These are phyloP conservation scores for Chaetorhynchus papuensis DNA, from an alignment of 2,113 vertebrate genomes.

Conservation along the genomic window DNA sequence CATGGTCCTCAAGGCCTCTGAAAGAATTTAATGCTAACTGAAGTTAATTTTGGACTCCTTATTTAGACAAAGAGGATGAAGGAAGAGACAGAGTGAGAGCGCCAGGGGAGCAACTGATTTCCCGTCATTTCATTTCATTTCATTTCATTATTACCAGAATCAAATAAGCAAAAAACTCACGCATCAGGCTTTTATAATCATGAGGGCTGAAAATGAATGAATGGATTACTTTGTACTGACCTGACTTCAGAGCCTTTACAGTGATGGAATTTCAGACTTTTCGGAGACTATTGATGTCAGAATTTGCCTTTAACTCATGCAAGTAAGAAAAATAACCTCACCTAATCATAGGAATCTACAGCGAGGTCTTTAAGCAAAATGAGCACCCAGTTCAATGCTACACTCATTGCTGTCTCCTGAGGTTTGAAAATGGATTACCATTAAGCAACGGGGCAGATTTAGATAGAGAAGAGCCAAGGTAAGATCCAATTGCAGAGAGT, in stretches of 20 bases:
- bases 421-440: background rate
- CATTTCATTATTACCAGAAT: conserved; percentile 56
- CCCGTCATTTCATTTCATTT: conserved; percentile 10
- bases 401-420: background rate
- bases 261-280: conserved; percentile 9
- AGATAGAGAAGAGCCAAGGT: background rate
- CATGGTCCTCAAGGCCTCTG: background rate
- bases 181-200: conserved; percentile 52
- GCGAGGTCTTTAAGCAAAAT: background rate
- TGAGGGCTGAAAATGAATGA: conserved; percentile 37
- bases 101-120: conserved; percentile 44
- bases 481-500: background rate
- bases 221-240: conserved; percentile 36
- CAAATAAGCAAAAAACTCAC: conserved; percentile 56
- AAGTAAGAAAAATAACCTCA: background rate
- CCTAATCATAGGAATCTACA: background rate
- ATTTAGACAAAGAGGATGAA: conserved; percentile 5
- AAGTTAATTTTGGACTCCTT: conserved; percentile 25
- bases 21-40: conserved; percentile 20
- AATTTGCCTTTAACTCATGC: background rate
- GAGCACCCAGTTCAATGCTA: background rate
- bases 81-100: background rate
- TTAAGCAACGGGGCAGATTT: background rate
- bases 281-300: background rate
- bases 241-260: conserved; percentile 24